Evolutionary conservation across 2,888 invertebrate species (phyloP).

Genomic region (Anoplius nigerrimus): DNA sequence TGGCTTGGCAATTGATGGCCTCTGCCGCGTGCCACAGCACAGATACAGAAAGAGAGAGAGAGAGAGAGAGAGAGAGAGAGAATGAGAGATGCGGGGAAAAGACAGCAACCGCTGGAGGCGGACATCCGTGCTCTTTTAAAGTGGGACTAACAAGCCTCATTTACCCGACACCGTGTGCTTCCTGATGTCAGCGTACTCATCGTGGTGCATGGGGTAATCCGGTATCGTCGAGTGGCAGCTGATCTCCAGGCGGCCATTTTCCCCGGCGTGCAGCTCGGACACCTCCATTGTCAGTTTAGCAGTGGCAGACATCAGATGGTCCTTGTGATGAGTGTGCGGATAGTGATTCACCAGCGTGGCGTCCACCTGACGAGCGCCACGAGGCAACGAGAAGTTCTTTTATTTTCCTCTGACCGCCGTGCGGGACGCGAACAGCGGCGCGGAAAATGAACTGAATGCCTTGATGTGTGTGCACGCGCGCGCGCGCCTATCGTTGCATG

Average conservation of each 20-base stretch:
- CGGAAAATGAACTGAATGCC: too few species aligned
- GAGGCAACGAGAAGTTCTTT: neutral
- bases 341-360: conserved; percentile 62
- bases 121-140: too few species aligned
- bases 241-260: conserved; percentile 83
- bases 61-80: too few species aligned
- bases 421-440: too few species aligned
- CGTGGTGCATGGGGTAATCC: conserved; percentile 82
- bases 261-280: conserved; percentile 82
- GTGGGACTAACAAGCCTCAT: conserved; percentile 57
- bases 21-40: too few species aligned
- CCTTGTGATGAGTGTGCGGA: conserved; percentile 60
- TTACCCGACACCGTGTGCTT: conserved; percentile 85
- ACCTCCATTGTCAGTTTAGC: conserved; percentile 86
- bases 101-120: too few species aligned
- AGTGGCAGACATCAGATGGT: conserved; percentile 76
- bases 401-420: too few species aligned
- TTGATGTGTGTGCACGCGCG: too few species aligned
- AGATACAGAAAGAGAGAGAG: too few species aligned
- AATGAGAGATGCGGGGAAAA: too few species aligned
- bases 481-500: too few species aligned
- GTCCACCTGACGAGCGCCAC: conserved; percentile 57
- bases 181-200: conserved; percentile 85
- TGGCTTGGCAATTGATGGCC: too few species aligned
- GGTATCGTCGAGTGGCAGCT: conserved; percentile 89